Conservation (phyloP, 2,797 vertebrate genomes). For the Podarcis siculus region DNA sequence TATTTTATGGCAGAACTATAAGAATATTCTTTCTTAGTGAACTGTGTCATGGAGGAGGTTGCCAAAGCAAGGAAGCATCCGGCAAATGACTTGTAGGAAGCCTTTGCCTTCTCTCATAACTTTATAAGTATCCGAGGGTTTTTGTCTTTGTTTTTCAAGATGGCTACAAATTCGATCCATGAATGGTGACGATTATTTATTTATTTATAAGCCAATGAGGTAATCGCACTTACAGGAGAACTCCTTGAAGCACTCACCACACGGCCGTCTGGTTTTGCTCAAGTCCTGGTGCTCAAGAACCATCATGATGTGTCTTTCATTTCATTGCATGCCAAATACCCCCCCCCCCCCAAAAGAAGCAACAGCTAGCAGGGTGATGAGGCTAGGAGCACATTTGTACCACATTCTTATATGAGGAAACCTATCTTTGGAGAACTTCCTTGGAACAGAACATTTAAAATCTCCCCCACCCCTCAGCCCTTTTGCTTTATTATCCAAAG, state of each 20-base stretch:
- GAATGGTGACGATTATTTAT: constrained; percentile 59
- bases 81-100: constrained; percentile 35
- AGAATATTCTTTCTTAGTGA: constrained; percentile 34
- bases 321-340: constrained; percentile 24
- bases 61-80: constrained; percentile 52
- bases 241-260: constrained; percentile 35
- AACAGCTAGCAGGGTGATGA: constrained; percentile 41
- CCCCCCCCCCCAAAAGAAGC: constrained; percentile 33
- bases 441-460: constrained; percentile 29
- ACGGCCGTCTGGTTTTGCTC: constrained; percentile 44
- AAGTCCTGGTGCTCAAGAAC: constrained; percentile 46
- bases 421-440: constrained; percentile 37
- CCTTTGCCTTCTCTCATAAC: constrained; percentile 25
- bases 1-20: constrained; percentile 40
- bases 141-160: constrained; percentile 13
- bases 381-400: constrained; percentile 42
- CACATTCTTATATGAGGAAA: background rate
- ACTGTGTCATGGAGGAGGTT: constrained; percentile 46
- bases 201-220: constrained; percentile 63
- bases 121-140: constrained; percentile 31
- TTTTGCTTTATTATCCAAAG: background rate
- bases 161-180: constrained; percentile 38
- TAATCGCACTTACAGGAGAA: constrained; percentile 49
- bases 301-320: constrained; percentile 64
- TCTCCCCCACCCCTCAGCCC: constrained; percentile 47